Evolutionary conservation across 2,797 vertebrate species (phyloP), one percentile per base, ranked within the genome.

Genomic region (Smutsia gigantea): DNA sequence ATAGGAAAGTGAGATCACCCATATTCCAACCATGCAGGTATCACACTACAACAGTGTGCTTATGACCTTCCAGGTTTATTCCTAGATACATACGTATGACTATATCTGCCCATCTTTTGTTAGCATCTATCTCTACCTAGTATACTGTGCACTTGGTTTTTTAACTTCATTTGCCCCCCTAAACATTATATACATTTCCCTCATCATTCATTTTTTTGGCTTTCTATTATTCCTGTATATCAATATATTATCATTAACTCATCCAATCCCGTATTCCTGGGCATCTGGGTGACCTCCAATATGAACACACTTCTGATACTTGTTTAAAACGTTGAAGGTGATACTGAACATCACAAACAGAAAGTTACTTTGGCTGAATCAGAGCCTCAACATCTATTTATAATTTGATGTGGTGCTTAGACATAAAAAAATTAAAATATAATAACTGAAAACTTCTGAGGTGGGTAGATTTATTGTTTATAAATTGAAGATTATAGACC

Each of bases 401-500:
- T n/a, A 84, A 90, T 84, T 91, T 94, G 27, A 69, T 63, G 11
- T 51, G 25, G 46, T 34, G 17, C 12, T 84, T 27, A 15, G 11
- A 66, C 17, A 29, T 34, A 77, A 81, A 93, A 86, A 91, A 42
- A 57, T 74, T n/a, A 72, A 86, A 83, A 79, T 37, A 79, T 31
- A 57, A 18, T 87, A 77, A 77, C 39, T 92, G 31, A 68, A 97
- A 95, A 86, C 31, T 49, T 61, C 49, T 19, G 39, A 75, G 68
- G 7, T 53, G 68, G 66, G 12, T 61, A 64, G 19, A 59, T 74
- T 90, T 75, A 82, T 53, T 63, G 5, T 51, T 37, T n/a, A 42
- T 84, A 94, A 71, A 25, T 77, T 19, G 37, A 64, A 63, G 37
- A 42, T 46, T 83, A 34, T 27, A 55, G 49, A 27, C 21, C 42